Conservation (phyloP, 2,888 invertebrate species). For the Noctuana brunneofusca region DNA sequence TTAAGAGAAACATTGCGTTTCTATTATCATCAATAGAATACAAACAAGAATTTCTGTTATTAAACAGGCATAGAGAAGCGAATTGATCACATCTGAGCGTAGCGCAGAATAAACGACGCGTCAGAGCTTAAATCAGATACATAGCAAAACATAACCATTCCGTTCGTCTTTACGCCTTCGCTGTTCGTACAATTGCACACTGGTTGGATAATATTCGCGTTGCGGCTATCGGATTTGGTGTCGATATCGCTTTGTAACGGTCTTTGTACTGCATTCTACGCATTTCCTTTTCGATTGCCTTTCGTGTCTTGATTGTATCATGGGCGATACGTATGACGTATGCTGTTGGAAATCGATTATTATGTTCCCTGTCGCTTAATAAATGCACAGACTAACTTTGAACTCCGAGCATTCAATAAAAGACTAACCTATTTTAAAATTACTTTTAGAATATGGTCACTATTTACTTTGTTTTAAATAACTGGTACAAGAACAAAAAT, state of each 20-base stretch:
- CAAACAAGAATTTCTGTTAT: conserved; percentile 33
- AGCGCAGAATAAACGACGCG: conserved; percentile 64
- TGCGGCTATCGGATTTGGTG: conserved; percentile 73
- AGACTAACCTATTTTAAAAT: no score
- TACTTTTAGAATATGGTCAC: no score
- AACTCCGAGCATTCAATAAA: not conserved
- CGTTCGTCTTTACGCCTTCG: conserved; percentile 72
- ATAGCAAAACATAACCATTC: conserved; percentile 75
- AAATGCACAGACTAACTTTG: not conserved
- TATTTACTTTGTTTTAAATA: no score
- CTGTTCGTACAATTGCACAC: conserved; percentile 50
- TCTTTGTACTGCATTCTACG: conserved; percentile 71
- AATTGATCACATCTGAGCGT: conserved; percentile 64
- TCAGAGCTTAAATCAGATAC: conserved; percentile 76
- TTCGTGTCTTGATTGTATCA: conserved; percentile 39
- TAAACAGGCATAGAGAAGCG: conserved; percentile 57
- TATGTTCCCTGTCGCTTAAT: conserved; percentile 3
- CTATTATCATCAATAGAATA: conserved; percentile 25
- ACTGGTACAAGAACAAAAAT: not conserved
- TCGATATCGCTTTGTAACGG: conserved; percentile 74
- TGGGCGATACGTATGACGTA: conserved; percentile 4
- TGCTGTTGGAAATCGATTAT: conserved; percentile 3
- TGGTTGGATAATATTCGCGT: conserved; percentile 75
- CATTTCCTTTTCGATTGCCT: conserved; percentile 61
- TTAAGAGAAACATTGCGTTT: conserved; percentile 20